phyloP scores from a whole-genome alignment of 1,140 invertebrate species.

The Mizuhopecten yessoensis region DNA sequence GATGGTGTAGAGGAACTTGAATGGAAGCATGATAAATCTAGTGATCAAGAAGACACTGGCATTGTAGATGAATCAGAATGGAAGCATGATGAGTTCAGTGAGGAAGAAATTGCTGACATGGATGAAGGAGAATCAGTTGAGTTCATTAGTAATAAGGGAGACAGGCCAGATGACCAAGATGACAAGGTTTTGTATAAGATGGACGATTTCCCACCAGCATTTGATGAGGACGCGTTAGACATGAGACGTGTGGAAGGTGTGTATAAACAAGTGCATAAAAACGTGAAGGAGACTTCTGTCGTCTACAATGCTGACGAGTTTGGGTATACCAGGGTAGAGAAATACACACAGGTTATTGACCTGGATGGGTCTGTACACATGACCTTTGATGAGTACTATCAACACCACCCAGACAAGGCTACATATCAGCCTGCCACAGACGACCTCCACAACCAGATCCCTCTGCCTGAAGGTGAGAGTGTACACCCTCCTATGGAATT shows the following conservation, averaged over 20 bases:
- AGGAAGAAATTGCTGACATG: background rate
- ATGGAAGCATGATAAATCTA: background rate
- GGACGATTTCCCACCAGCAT: conserved; percentile 47
- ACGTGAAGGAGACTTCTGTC: conserved; percentile 56
- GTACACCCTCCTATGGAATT: background rate
- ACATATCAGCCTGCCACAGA: conserved; percentile 13
- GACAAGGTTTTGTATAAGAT: background rate
- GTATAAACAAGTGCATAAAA: conserved; percentile 5
- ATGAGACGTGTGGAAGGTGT: conserved; percentile 41
- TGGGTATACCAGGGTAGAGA: conserved; percentile 50
- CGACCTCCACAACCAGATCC: conserved; percentile 30
- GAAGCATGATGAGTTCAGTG: background rate
- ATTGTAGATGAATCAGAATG: background rate
- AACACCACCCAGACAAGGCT: background rate
- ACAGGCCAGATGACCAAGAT: background rate
- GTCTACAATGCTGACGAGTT: conserved; percentile 54
- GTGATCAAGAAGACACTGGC: background rate
- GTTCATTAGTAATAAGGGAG: background rate
- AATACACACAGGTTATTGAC: conserved; percentile 54
- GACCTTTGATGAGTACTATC: conserved; percentile 34
- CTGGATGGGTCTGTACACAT: conserved; percentile 35
- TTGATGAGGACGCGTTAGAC: conserved; percentile 39
- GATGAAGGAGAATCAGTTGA: background rate
- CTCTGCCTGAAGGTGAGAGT: conserved; percentile 1
- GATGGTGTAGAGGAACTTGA: background rate